Evolutionary conservation across 2,888 invertebrate genomes (phyloP).

Genomic region (Limnephilus marmoratus): DNA sequence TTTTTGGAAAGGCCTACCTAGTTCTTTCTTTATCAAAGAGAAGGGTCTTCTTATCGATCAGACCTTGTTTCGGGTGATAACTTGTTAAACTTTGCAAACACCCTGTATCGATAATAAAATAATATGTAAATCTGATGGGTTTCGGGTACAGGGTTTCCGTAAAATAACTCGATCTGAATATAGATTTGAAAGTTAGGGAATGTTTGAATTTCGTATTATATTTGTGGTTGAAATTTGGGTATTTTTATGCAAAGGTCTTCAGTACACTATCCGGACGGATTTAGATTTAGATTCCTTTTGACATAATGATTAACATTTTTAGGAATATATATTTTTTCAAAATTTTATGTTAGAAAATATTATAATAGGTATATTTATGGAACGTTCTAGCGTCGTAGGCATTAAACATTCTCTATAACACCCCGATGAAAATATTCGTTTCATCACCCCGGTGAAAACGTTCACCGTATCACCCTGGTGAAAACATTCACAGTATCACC

Average conservation of each 20-base stretch:
- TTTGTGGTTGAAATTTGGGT: background rate
- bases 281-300: background rate
- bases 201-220: background rate
- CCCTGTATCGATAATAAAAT: background rate
- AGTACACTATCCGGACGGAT: background rate
- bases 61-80: background rate
- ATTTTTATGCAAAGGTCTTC: background rate
- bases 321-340: no score
- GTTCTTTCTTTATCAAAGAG: background rate
- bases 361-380: no score
- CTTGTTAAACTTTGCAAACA: background rate
- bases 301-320: background rate
- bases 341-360: no score
- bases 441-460: no score
- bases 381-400: no score
- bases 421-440: no score
- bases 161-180: conserved; percentile 2
- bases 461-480: no score
- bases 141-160: background rate
- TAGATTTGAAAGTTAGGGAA: background rate
- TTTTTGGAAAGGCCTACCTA: background rate
- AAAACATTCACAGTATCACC: no score
- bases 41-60: background rate
- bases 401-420: no score
- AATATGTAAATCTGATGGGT: background rate